Evolutionary conservation across 2,888 invertebrate genomes (phyloP), one percentile per base, ranked within the genome.

Genomic region (Erebia aethiops): DNA sequence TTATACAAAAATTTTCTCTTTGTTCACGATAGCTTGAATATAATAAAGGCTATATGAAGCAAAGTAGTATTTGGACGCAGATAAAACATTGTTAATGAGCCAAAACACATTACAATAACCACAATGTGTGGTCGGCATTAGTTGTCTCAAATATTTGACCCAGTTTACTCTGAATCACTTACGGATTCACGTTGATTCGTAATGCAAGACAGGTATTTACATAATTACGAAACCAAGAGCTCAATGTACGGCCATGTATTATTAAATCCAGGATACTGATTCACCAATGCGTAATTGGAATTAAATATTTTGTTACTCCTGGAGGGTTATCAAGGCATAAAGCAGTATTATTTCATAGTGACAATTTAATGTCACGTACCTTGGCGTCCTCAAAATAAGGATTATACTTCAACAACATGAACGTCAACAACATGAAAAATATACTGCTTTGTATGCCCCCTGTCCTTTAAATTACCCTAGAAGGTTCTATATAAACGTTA

Each of bases 151-250:
- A 73, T 68, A 64, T 71, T 52, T 51, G 68, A 64, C 73, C 72
- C 46, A 68, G 57, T 72, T 60, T 64, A 18, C 35, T 58, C 8
- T 74, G 74, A 72, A 70, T 71, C 73, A 73, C 65, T 73, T 51
- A 63, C 56, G 70, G 74, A 74, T 60, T 70, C 68, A 68, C 46
- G 51, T 52, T 56, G 65, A 62, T 73, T 60, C 68, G 69, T 73
- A 71, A 73, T 71, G 62, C 61, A 70, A 58, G 60, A 69, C 63
- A 18, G 60, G 46, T 58, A 69, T 71, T 71, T 74, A 65, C 65
- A 70, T 69, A 52, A 46, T 72, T 70, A 72, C 72, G 63, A 72
- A 74, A 70, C 68, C 41, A 26, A 41, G n/a, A 63, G 35, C n/a
- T 16, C 35, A 54, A 41, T 35, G 26, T 41, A 16, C 16, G 49